Evolutionary conservation across 1,140 invertebrate species (phyloP), one percentile per base, ranked within the genome.

Genomic region (Vanessa atalanta): DNA sequence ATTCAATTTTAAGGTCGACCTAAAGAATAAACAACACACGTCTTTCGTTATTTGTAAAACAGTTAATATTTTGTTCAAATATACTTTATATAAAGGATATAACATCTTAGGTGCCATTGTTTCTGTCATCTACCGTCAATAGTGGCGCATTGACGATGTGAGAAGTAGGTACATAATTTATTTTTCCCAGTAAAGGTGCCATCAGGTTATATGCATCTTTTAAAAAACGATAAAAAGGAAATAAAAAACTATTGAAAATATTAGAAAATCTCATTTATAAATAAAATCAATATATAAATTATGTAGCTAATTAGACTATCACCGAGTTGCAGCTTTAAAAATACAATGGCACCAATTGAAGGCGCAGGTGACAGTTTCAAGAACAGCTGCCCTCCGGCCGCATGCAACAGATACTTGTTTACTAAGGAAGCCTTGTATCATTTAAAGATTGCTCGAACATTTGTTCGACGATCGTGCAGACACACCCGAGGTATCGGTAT

Each of bases 401-500:
- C 16, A 65, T 65, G 69, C 26, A 65, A 23, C 61, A 26, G 65
- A 50, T 20, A 70, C 57, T 72, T 65, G 61, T 72, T 72, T 72
- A 65, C 64, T 47, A 23, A 71, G 16, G 63, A 66, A 72, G 70
- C 70, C 66, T 65, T 75, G 67, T 50, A 66, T 70, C 67, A 31
- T 68, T 68, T 74, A 63, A 47, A 64, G 23, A 47, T 74, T 55
- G 50, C 48, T 47, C 65, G 66, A 67, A 47, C 57, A 69, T 69
- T 65, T 70, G 60, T 23, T 31, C 26, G 26, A 31, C 26, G 6
- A 31, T 31, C 26, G 6, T 31, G 26, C 26, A 47, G 69, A 51
- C 70, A 57, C 70, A 60, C 37, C 16, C 57, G 55, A 66, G 50
- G 51, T 65, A 70, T 70, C 73, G 61, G 64, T 83, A 81, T 87